Conservation (phyloP, 2,888 invertebrate species). For the Leucoma salicis region DNA sequence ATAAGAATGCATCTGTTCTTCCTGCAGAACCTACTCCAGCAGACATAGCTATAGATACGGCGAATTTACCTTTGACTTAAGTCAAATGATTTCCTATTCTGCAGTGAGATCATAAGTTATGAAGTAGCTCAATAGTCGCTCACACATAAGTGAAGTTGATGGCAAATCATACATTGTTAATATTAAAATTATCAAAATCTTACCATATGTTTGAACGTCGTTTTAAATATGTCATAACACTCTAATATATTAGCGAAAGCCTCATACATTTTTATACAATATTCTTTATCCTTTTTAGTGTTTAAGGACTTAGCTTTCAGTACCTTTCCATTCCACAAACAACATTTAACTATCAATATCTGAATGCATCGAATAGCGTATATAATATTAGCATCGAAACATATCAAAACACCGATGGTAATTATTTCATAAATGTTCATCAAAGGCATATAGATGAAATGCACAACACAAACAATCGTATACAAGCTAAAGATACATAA, state of each 20-base stretch:
- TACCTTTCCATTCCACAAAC: conserved; percentile 13
- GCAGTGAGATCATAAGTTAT: no score
- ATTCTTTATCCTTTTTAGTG: not conserved
- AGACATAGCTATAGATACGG: no score
- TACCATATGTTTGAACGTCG: conserved; percentile 7
- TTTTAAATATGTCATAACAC: conserved; percentile 2
- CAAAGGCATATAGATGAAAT: not conserved
- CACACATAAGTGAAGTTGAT: no score
- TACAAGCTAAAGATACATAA: not conserved
- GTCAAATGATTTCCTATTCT: no score
- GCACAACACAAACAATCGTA: not conserved
- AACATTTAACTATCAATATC: conserved; percentile 11
- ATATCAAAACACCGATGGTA: not conserved
- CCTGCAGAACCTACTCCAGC: no score
- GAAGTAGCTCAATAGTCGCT: no score
- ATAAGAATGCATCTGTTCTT: no score
- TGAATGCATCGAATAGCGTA: conserved; percentile 8
- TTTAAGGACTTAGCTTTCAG: not conserved
- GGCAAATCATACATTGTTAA: no score
- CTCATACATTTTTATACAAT: conserved; percentile 6
- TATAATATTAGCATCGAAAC: conserved; percentile 9
- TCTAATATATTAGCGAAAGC: conserved; percentile 1
- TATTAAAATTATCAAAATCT: not conserved
- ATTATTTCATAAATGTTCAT: not conserved
- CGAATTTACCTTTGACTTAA: no score